Percentiles rank a stretch among this genome's conserved stretches.
Conservation (phyloP, 2,797 vertebrate genomes). For the Adrianichthys oophorus region DNA sequence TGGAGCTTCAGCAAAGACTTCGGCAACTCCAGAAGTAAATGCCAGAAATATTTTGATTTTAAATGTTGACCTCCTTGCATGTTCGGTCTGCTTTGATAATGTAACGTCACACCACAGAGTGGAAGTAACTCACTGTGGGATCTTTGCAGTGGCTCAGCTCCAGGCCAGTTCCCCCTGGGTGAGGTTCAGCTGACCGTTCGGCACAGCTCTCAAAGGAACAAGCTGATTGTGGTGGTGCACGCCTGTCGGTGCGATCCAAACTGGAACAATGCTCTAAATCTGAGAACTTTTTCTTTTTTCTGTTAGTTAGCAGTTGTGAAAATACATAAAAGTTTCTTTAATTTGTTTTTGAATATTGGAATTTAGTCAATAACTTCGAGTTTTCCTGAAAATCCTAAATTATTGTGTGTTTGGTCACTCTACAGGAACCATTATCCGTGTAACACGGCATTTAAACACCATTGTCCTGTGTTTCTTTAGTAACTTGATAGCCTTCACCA, state of each 20-base stretch:
- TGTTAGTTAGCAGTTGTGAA: too few relatives aligned
- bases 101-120: slow-evolving; percentile 6
- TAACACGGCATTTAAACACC: slow-evolving; percentile 30
- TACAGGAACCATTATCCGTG: slow-evolving; percentile 17
- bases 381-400: neutral
- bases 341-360: too few relatives aligned
- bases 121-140: slow-evolving; percentile 38
- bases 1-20: slow-evolving; percentile 91
- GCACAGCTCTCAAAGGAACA: slow-evolving; percentile 96
- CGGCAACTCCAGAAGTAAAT: slow-evolving; percentile 93
- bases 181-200: slow-evolving; percentile 95
- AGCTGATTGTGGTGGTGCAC: slow-evolving; percentile 94
- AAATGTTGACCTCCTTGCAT: too few relatives aligned
- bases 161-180: slow-evolving; percentile 88
- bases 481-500: slow-evolving; percentile 92
- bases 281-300: neutral
- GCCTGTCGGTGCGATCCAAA: slow-evolving; percentile 85
- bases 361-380: too few relatives aligned
- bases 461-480: slow-evolving; percentile 69
- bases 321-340: too few relatives aligned
- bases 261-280: neutral
- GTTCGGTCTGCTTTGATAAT: neutral
- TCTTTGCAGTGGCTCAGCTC: slow-evolving; percentile 83
- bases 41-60: neutral
- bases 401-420: neutral